Conservation (phyloP, 2,113 vertebrate species). For the Cephalopterus ornatus region DNA sequence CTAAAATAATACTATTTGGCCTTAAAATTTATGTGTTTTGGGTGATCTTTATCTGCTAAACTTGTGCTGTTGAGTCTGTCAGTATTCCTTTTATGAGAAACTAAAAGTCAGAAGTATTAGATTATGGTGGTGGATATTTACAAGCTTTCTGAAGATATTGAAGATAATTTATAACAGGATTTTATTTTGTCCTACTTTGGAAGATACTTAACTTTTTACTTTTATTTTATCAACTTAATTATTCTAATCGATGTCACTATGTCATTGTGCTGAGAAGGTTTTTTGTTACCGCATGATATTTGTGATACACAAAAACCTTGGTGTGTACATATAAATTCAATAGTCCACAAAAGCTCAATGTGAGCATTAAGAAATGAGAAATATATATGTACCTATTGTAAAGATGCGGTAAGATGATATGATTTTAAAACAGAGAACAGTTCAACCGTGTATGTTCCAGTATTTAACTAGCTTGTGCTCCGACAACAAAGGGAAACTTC, state of each 20-base stretch:
- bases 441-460: not conserved
- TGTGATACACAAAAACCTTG: not conserved
- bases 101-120: not conserved
- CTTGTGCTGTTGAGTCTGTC: not conserved
- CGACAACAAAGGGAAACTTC: not conserved
- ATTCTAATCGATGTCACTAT: not conserved
- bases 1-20: not conserved
- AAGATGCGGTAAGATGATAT: not conserved
- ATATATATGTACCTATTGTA: not conserved
- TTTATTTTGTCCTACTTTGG: not conserved
- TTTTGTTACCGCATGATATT: not conserved
- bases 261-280: not conserved
- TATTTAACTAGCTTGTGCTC: not conserved
- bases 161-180: not conserved
- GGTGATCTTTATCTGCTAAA: not conserved
- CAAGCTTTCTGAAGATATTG: not conserved
- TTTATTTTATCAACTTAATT: not conserved
- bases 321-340: not conserved
- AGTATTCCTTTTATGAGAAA: constrained; percentile 15
- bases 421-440: not conserved
- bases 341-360: not conserved
- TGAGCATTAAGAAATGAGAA: not conserved
- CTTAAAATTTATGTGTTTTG: not conserved
- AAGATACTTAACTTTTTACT: not conserved
- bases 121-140: not conserved